Evolutionary conservation across 2,888 invertebrate genomes (phyloP).

Genomic region (Tipula vernalis): DNA sequence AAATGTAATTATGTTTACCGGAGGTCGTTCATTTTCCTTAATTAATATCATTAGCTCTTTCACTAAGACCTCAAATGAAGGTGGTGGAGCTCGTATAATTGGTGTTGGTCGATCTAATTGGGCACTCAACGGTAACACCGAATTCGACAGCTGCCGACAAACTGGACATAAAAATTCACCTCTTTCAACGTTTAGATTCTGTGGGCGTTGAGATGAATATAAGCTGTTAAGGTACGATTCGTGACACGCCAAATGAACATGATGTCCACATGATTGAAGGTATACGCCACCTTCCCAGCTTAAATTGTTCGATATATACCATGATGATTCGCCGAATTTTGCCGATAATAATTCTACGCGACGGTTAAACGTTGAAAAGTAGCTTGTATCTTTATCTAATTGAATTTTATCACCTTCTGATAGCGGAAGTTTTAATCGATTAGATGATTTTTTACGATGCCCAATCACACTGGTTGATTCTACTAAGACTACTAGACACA

Average conservation of each 20-base stretch:
- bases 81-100: slow-evolving; percentile 44
- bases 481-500: slow-evolving; percentile 80
- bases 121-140: slow-evolving; percentile 73
- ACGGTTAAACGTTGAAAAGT: slow-evolving; percentile 64
- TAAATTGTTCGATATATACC: slow-evolving; percentile 65
- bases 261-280: slow-evolving; percentile 93
- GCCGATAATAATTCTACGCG: slow-evolving; percentile 61
- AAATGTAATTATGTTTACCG: slow-evolving; percentile 37
- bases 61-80: slow-evolving; percentile 32
- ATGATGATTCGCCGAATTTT: slow-evolving; percentile 69
- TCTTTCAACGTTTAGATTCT: slow-evolving; percentile 56
- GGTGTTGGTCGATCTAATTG: slow-evolving; percentile 53
- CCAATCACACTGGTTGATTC: slow-evolving; percentile 80
- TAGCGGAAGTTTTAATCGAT: slow-evolving; percentile 42
- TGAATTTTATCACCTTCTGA: slow-evolving; percentile 49
- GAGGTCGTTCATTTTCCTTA: slow-evolving; percentile 51
- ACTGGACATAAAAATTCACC: slow-evolving; percentile 93
- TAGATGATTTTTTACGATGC: slow-evolving; percentile 43
- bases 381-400: slow-evolving; percentile 46
- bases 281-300: slow-evolving; percentile 88
- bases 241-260: slow-evolving; percentile 89
- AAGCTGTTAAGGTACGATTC: slow-evolving; percentile 81
- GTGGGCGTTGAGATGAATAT: slow-evolving; percentile 60
- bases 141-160: slow-evolving; percentile 84
- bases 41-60: slow-evolving; percentile 45